Conservation (phyloP, 1,140 invertebrate genomes). For the Drosophila orena region DNA sequence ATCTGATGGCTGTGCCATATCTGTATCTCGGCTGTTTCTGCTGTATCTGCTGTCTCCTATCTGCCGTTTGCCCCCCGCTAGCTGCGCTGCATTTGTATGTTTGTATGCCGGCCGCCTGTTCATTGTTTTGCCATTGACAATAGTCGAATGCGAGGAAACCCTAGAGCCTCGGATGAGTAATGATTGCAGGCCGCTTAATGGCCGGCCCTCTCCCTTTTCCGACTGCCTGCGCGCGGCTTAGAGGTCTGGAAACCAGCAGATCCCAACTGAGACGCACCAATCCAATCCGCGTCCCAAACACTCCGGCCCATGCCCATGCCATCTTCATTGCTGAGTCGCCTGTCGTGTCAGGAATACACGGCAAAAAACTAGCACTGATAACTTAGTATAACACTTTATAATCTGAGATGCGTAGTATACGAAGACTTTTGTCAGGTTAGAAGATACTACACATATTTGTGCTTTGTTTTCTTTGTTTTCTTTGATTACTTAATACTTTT, state of each 20-base stretch:
- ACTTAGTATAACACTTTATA: no score
- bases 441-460: no score
- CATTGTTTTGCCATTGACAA: conserved; percentile 77
- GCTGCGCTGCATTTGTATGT: conserved; percentile 9
- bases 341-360: conserved; percentile 39
- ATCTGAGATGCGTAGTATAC: no score
- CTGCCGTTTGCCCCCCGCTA: conserved; percentile 27
- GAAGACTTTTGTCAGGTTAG: no score
- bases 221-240: conserved; percentile 55
- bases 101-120: conserved; percentile 15
- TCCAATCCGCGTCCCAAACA: conserved; percentile 40
- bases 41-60: conserved; percentile 9
- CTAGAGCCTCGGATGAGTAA: conserved; percentile 73
- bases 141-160: conserved; percentile 49
- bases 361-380: neutral
- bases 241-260: conserved; percentile 42
- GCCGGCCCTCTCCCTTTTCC: conserved; percentile 18
- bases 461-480: no score
- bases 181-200: conserved; percentile 77
- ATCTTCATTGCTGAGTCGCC: conserved; percentile 50
- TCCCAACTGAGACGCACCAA: conserved; percentile 34
- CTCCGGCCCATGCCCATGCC: conserved; percentile 30
- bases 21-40: conserved; percentile 16
- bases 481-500: no score
- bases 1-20: conserved; percentile 28